These are phyloP conservation scores for Bufo gargarizans DNA, from an alignment of 2,113 vertebrate species.

Conservation along the genomic window DNA sequence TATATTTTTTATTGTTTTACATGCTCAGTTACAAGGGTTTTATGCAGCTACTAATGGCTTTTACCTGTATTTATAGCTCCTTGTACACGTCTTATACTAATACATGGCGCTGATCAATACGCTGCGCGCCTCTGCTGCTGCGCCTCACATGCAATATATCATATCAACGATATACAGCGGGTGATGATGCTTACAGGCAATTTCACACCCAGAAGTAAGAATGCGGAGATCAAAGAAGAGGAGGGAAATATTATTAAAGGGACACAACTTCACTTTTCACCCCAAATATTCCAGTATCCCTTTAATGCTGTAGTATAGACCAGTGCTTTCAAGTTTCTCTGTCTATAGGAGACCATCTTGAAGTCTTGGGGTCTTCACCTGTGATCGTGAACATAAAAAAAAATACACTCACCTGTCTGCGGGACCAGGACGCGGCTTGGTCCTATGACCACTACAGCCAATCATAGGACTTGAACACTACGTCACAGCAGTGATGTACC, in stretches of 20 bases:
- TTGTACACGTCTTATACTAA: background rate
- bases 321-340: background rate
- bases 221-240: background rate
- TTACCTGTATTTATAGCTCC: constrained; percentile 21
- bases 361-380: no score
- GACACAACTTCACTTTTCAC: background rate
- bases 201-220: constrained; percentile 14
- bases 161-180: constrained; percentile 3
- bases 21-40: constrained; percentile 17
- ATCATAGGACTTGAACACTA: no score
- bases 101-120: constrained; percentile 19
- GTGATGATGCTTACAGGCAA: background rate
- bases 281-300: background rate
- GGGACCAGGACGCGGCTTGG: no score
- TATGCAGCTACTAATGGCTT: constrained; percentile 35
- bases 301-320: background rate
- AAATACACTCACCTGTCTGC: no score
- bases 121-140: background rate
- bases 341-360: background rate
- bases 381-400: no score
- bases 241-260: background rate
- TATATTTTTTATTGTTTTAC: constrained; percentile 35
- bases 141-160: background rate
- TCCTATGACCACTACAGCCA: no score
- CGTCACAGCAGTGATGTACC: no score